phyloP scores from a whole-genome alignment of 2,113 vertebrate species.

The Macrotus californicus region DNA sequence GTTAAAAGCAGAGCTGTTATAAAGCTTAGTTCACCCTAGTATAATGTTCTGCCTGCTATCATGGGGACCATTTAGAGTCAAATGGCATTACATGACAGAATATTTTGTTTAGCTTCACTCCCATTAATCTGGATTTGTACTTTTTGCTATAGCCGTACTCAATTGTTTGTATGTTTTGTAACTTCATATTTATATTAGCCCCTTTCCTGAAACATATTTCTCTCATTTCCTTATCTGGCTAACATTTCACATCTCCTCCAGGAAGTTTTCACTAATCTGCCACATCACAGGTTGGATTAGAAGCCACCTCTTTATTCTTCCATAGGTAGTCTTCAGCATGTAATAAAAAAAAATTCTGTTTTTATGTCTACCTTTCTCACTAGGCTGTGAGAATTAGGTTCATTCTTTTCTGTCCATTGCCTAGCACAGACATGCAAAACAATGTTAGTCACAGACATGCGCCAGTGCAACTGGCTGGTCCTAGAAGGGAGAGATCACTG shows the following conservation, averaged over 20 bases:
- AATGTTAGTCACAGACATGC: not conserved
- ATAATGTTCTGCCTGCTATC: not conserved
- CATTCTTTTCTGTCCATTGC: not conserved
- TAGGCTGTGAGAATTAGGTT: not conserved
- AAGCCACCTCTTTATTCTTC: conserved; percentile 1
- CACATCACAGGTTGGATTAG: not conserved
- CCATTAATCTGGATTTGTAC: not conserved
- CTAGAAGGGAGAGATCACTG: not conserved
- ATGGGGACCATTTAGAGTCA: not conserved
- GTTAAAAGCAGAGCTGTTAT: not conserved
- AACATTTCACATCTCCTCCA: not conserved
- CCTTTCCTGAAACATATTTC: not conserved
- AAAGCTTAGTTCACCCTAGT: not conserved
- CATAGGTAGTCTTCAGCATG: not conserved
- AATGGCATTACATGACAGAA: not conserved
- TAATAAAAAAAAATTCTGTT: not conserved
- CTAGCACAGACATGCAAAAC: not conserved
- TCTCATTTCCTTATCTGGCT: conserved; percentile 27
- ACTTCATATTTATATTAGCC: not conserved
- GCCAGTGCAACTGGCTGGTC: not conserved
- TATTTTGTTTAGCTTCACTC: not conserved
- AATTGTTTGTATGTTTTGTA: not conserved
- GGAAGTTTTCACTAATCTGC: not conserved
- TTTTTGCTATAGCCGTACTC: not conserved
- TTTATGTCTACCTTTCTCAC: not conserved